Percentiles rank a stretch among this genome's conserved stretches.
These are phyloP conservation scores for Physeter macrocephalus DNA, from an alignment of 2,113 vertebrate genomes.

Conservation along the genomic window DNA sequence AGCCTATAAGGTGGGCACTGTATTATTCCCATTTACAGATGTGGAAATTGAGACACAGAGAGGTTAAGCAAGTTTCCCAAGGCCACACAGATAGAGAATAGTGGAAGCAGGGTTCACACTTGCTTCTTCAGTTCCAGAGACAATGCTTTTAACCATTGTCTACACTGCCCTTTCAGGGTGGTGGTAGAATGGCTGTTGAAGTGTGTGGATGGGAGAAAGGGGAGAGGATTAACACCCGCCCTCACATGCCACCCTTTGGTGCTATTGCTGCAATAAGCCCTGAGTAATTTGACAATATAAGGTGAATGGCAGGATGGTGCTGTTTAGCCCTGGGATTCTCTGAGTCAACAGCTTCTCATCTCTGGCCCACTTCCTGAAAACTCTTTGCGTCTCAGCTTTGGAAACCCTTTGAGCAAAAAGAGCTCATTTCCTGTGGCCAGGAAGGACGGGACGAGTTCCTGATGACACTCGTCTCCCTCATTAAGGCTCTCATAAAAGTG, in stretches of 20 bases:
- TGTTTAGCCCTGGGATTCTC: slow-evolving; percentile 54
- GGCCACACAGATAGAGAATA: not conserved
- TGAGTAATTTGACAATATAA: slow-evolving; percentile 48
- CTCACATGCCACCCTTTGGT: slow-evolving; percentile 20
- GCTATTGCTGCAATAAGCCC: slow-evolving; percentile 51
- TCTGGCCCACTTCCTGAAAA: slow-evolving; percentile 64
- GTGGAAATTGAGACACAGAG: not conserved
- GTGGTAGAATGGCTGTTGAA: not conserved
- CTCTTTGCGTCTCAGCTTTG: slow-evolving; percentile 54
- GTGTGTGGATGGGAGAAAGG: not conserved
- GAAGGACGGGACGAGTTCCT: slow-evolving; percentile 57
- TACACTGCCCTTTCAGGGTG: not conserved
- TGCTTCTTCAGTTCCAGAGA: not conserved
- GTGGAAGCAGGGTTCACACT: not conserved
- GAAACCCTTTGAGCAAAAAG: slow-evolving; percentile 70
- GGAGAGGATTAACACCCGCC: not conserved
- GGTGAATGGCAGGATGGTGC: slow-evolving; percentile 52
- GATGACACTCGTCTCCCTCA: slow-evolving; percentile 69
- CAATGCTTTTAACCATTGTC: not conserved
- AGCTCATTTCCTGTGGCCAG: slow-evolving; percentile 67
- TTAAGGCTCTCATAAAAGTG: slow-evolving; percentile 68
- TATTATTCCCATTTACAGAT: not conserved
- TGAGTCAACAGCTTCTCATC: slow-evolving; percentile 56
- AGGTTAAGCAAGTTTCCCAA: not conserved
- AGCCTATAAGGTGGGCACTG: not conserved